Percentiles rank a stretch among this genome's conserved stretches.
phyloP scores from a whole-genome alignment of 2,797 vertebrate species.

The Takifugu ocellatus region DNA sequence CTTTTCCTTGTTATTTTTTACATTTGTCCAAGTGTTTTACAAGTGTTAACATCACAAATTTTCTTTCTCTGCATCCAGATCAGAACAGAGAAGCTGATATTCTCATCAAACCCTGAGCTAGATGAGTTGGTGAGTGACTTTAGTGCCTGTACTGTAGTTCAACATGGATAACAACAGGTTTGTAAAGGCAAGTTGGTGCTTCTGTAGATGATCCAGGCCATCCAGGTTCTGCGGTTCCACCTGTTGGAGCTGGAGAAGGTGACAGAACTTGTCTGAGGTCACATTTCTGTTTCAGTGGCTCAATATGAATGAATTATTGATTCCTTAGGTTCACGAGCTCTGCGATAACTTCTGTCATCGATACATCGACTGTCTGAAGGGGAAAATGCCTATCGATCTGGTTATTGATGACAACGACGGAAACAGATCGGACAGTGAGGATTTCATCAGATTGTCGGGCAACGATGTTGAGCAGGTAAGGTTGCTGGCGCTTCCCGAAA shows the following conservation, averaged over 20 bases:
- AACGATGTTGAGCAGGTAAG: slow-evolving; percentile 87
- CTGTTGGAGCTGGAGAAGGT: slow-evolving; percentile 75
- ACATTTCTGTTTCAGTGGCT: too few species aligned
- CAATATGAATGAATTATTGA: too few species aligned
- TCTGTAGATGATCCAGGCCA: slow-evolving; percentile 68
- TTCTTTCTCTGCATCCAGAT: slow-evolving; percentile 68
- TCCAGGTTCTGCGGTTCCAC: slow-evolving; percentile 72
- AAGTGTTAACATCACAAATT: too few species aligned
- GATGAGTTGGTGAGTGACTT: slow-evolving; percentile 63
- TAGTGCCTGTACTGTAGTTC: neutral
- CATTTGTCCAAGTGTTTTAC: too few species aligned
- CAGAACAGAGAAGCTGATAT: slow-evolving; percentile 86
- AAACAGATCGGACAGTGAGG: slow-evolving; percentile 91
- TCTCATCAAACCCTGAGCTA: slow-evolving; percentile 88
- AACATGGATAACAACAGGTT: too few species aligned
- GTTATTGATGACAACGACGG: slow-evolving; percentile 91
- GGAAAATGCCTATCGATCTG: slow-evolving; percentile 95
- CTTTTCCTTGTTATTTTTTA: neutral
- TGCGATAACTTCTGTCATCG: slow-evolving; percentile 98
- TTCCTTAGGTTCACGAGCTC: slow-evolving; percentile 87
- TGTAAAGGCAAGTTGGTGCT: neutral
- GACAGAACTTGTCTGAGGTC: neutral
- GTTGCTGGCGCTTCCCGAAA: neutral
- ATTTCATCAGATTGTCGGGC: slow-evolving; percentile 84
- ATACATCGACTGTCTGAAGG: slow-evolving; percentile 97